These are phyloP conservation scores for Gymnoscopelus microlampas DNA, from an alignment of 2,797 vertebrate genomes.

Conservation along the genomic window DNA sequence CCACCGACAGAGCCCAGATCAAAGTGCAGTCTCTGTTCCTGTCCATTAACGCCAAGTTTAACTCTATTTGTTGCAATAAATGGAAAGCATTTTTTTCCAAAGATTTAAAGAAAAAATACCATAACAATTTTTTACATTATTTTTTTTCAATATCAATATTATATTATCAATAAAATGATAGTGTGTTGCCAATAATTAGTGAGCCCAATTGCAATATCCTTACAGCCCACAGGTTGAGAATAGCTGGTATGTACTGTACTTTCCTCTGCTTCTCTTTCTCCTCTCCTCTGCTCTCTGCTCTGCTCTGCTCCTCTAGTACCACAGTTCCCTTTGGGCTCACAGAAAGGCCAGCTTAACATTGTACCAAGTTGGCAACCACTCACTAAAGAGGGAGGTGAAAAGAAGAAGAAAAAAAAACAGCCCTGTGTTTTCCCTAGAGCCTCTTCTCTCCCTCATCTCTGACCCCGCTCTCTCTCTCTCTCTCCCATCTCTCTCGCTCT, in stretches of 20 bases:
- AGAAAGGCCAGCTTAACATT: slow-evolving; percentile 83
- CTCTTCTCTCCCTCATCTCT: slow-evolving; percentile 77
- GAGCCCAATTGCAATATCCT: too few relatives aligned
- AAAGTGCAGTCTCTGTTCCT: too few relatives aligned
- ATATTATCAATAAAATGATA: too few relatives aligned
- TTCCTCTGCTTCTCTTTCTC: slow-evolving; percentile 47
- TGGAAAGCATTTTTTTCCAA: too few relatives aligned
- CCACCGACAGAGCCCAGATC: too few relatives aligned
- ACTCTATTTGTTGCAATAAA: too few relatives aligned
- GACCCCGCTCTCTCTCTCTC: slow-evolving; percentile 67
- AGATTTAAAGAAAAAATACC: too few relatives aligned
- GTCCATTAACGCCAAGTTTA: too few relatives aligned
- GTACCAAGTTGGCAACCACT: slow-evolving; percentile 79
- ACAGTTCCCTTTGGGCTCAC: slow-evolving; percentile 72
- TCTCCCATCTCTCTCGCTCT: not conserved
- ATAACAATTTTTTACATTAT: too few relatives aligned
- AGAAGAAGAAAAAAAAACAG: slow-evolving; percentile 45
- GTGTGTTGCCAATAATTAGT: too few relatives aligned
- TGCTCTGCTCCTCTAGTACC: slow-evolving; percentile 56
- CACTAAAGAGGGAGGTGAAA: slow-evolving; percentile 58
- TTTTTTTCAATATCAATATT: too few relatives aligned
- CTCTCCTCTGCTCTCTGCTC: slow-evolving; percentile 39
- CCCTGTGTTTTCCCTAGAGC: slow-evolving; percentile 72
- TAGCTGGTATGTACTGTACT: slow-evolving; percentile 20
- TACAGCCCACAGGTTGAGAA: too few relatives aligned